Evolutionary conservation across 2,888 invertebrate species (phyloP).

Genomic region (Leptopilina drosophilae): DNA sequence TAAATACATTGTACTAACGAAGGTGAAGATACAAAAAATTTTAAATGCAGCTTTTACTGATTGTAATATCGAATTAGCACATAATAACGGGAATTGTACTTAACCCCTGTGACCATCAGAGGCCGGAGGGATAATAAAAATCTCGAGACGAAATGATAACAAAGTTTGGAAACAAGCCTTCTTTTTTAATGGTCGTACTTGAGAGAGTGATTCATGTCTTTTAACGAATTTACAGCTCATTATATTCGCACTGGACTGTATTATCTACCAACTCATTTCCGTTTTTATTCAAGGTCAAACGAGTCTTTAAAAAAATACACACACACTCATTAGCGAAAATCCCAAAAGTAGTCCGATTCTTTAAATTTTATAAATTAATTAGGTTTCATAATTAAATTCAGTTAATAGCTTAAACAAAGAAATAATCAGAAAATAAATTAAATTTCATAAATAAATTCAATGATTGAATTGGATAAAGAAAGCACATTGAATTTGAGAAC

Average conservation of each 20-base stretch:
- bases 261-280: slow-evolving; percentile 32
- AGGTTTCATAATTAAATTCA: no score
- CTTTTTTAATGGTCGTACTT: slow-evolving; percentile 31
- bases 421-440: no score
- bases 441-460: no score
- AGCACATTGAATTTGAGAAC: no score
- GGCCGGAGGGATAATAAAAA: slow-evolving; percentile 11
- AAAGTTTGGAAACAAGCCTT: slow-evolving; percentile 32
- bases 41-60: not conserved
- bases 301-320: not conserved
- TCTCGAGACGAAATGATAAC: slow-evolving; percentile 22
- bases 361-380: no score
- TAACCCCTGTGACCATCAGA: slow-evolving; percentile 23
- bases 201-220: slow-evolving; percentile 27
- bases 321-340: no score
- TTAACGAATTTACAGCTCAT: slow-evolving; percentile 33
- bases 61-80: not conserved
- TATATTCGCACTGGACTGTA: slow-evolving; percentile 20
- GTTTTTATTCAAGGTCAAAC: slow-evolving; percentile 11
- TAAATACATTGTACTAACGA: not conserved
- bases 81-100: slow-evolving; percentile 32
- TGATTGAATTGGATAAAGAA: no score
- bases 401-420: no score
- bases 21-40: not conserved
- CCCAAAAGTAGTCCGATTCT: no score